A percentile compares a stretch with the other conserved stretches of the same genome.
Evolutionary conservation across 2,888 invertebrate genomes (phyloP).

Genomic region (Geophilus truncorum): DNA sequence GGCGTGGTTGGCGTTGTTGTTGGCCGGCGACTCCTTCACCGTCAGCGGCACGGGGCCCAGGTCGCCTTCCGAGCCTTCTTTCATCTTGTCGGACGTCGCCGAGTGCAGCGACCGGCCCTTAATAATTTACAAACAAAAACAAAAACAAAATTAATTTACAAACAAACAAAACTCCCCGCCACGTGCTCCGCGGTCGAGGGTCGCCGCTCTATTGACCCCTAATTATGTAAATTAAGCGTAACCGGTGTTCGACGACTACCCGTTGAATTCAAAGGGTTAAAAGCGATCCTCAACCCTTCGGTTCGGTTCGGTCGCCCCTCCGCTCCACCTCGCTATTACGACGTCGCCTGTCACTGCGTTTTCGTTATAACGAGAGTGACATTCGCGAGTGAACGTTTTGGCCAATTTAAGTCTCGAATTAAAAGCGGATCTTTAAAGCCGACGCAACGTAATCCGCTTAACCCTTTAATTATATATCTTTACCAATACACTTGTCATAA

Average conservation of each 20-base stretch:
- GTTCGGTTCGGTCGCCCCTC: neutral
- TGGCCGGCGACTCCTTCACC: constrained; percentile 32
- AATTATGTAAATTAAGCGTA: neutral
- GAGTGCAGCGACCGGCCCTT: constrained; percentile 34
- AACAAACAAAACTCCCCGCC: no score
- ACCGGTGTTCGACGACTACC: neutral
- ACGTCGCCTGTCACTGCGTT: neutral
- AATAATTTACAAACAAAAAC: neutral
- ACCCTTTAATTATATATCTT: neutral
- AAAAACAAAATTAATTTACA: neutral
- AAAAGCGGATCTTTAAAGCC: neutral
- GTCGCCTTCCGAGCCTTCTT: constrained; percentile 38
- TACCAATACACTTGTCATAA: constrained; percentile 8
- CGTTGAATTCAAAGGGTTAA: neutral
- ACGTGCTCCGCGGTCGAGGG: neutral
- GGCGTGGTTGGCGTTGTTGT: constrained; percentile 29
- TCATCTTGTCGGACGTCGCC: constrained; percentile 35
- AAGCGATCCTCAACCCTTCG: neutral
- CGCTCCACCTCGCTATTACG: neutral
- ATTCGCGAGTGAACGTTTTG: neutral
- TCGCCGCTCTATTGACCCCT: neutral
- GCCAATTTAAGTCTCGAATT: neutral
- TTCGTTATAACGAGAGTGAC: neutral
- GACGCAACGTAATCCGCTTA: neutral
- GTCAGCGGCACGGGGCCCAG: constrained; percentile 32